These are phyloP conservation scores for Nasonia giraulti DNA, from an alignment of 1,140 invertebrate species.

Conservation along the genomic window DNA sequence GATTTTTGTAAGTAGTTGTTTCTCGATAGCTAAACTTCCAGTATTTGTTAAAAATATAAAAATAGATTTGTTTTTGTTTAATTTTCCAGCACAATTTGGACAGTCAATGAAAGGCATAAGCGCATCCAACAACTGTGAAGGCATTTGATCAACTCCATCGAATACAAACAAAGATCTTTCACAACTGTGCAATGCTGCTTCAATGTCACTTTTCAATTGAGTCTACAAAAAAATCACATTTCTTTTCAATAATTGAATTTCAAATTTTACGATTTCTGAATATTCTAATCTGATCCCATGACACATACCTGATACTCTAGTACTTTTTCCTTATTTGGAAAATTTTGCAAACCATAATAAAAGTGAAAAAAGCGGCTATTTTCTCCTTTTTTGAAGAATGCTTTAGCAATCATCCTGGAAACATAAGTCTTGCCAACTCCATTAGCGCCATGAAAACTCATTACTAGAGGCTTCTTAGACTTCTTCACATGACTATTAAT, in stretches of 20 bases:
- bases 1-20: slow-evolving; percentile 79
- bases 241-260: slow-evolving; percentile 13
- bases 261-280: neutral
- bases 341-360: slow-evolving; percentile 87
- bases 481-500: slow-evolving; percentile 74
- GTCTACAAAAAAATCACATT: slow-evolving; percentile 69
- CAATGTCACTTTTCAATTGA: slow-evolving; percentile 77
- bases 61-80: slow-evolving; percentile 80
- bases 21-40: slow-evolving; percentile 82
- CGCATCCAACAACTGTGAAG: slow-evolving; percentile 85
- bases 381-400: slow-evolving; percentile 83
- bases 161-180: slow-evolving; percentile 91
- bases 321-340: slow-evolving; percentile 76
- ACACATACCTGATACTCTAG: slow-evolving; percentile 75
- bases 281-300: slow-evolving; percentile 10
- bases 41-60: slow-evolving; percentile 96
- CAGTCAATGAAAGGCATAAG: slow-evolving; percentile 94
- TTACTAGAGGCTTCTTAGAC: slow-evolving; percentile 79
- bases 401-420: slow-evolving; percentile 84
- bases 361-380: slow-evolving; percentile 88
- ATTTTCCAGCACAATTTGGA: slow-evolving; percentile 54
- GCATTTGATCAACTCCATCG: slow-evolving; percentile 98
- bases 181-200: slow-evolving; percentile 80
- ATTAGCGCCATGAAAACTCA: slow-evolving; percentile 88
- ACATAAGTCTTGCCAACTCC: slow-evolving; percentile 93